Base-by-base conservation (phyloP, 2,888 invertebrate species). In the Rhingia rostrata region DNA sequence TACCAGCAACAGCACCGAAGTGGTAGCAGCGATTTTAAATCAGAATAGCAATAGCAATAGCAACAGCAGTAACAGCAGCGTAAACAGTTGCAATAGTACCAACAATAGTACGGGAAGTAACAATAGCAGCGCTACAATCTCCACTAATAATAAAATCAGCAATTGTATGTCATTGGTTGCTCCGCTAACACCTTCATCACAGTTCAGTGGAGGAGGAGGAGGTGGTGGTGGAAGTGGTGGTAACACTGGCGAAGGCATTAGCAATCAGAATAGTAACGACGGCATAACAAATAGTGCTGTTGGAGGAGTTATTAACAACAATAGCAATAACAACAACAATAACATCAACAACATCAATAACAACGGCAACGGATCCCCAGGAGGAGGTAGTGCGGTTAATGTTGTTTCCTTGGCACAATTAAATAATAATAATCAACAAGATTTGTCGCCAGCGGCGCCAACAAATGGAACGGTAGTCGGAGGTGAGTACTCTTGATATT, bases 41-140 rank as follows among this genome's bases (percentile, higher is more conserved):
- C 77, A 77, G 49, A 81, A 83, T 58, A 86, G 82, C 74, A 83
- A 83, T 58, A 86, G 82, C 74, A 83, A 83, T 51, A 80, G 85
- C 47, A 86, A 78, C 43, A 84, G 87, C 22, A 87, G 58, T 35
- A 87, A 86, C 67, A 80, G 79, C 64, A 81, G 84, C 47, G 84
- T 70, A 0, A 84, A 84, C 60, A 84, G 79, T 49, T 79, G 84
- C 33, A 84, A 80, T 10, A 84, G 79, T 70, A 84, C 84, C 5
- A 84, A 84, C 64, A 84, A 84, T 53, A 84, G 84, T 56, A 74
- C 84, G 4, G 79, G 70, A 6, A 84, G 79, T 14, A 84, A 79
- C 51, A 79, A 84, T 14, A 84, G 79, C 35, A 75, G 47, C 6
- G 37, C 12, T 10, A 79, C 69, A n/a, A 70, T 79, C 7, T 47